These are phyloP conservation scores for Salmo trutta DNA, from an alignment of 2,797 vertebrate genomes.

Conservation along the genomic window DNA sequence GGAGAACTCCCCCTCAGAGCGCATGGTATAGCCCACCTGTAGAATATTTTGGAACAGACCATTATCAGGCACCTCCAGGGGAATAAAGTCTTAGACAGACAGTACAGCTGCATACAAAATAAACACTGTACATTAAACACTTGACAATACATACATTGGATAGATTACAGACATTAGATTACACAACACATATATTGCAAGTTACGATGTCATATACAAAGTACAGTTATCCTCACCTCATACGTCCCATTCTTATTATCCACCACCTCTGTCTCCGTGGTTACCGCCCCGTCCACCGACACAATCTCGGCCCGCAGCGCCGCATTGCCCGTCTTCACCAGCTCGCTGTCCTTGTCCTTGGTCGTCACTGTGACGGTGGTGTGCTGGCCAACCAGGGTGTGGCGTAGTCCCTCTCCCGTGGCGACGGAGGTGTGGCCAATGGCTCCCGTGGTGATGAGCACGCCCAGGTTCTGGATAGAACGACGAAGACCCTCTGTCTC, in stretches of 20 bases:
- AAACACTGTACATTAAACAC: neutral
- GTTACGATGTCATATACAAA: neutral
- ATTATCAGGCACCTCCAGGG: neutral
- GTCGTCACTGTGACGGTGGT: constrained; percentile 90
- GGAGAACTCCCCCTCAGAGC: constrained; percentile 84
- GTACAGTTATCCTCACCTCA: constrained; percentile 63
- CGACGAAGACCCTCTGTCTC: constrained; percentile 89
- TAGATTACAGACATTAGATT: too few relatives aligned
- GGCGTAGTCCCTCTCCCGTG: constrained; percentile 90
- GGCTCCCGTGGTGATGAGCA: constrained; percentile 88
- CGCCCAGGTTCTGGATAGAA: constrained; percentile 92
- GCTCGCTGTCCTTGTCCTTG: constrained; percentile 92
- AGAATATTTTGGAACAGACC: neutral
- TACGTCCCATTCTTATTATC: constrained; percentile 97
- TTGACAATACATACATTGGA: neutral
- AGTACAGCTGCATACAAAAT: neutral
- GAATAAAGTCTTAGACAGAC: neutral
- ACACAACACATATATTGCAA: too few relatives aligned
- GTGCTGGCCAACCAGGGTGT: constrained; percentile 88
- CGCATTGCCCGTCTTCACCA: constrained; percentile 89
- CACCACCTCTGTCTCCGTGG: constrained; percentile 77
- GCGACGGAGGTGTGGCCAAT: constrained; percentile 89
- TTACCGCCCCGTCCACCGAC: constrained; percentile 72
- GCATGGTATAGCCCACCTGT: constrained; percentile 81
- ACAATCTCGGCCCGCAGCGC: constrained; percentile 82